Evolutionary conservation across 1,140 invertebrate species (phyloP).

Genomic region (Oppia nitens): DNA sequence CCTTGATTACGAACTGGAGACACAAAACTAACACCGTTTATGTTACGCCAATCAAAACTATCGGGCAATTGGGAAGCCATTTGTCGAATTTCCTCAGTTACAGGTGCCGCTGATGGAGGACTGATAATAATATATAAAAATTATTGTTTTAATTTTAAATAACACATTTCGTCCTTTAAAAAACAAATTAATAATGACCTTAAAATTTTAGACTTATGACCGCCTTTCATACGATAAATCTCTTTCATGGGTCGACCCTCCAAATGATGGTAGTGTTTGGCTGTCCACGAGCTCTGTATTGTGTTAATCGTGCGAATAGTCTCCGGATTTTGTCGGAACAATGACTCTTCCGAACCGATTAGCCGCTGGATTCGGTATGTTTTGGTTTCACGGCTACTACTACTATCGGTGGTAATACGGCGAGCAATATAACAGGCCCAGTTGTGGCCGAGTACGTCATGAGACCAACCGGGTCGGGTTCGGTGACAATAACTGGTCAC

Average conservation of each 20-base stretch:
- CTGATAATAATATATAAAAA: no score
- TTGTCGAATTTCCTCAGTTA: constrained; percentile 11
- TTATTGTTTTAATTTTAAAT: no score
- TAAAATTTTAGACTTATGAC: not conserved
- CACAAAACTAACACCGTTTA: constrained; percentile 34
- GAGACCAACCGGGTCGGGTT: constrained; percentile 32
- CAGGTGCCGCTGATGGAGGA: not conserved
- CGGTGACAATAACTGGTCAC: constrained; percentile 30
- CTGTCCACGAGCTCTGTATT: not conserved
- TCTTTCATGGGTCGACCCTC: not conserved
- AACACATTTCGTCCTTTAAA: no score
- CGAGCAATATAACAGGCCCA: constrained; percentile 30
- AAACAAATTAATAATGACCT: no score
- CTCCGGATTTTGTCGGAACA: no score
- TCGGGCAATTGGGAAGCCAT: constrained; percentile 27
- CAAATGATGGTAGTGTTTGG: not conserved
- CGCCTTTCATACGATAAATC: not conserved
- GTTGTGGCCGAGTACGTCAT: constrained; percentile 29
- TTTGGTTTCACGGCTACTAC: not conserved
- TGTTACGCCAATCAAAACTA: constrained; percentile 37
- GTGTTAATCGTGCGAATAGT: no score
- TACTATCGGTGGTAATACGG: not conserved
- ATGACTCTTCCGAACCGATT: not conserved
- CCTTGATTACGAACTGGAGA: constrained; percentile 31
- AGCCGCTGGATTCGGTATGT: not conserved